phyloP scores from a whole-genome alignment of 2,797 vertebrate species.

The Alauda arvensis region DNA sequence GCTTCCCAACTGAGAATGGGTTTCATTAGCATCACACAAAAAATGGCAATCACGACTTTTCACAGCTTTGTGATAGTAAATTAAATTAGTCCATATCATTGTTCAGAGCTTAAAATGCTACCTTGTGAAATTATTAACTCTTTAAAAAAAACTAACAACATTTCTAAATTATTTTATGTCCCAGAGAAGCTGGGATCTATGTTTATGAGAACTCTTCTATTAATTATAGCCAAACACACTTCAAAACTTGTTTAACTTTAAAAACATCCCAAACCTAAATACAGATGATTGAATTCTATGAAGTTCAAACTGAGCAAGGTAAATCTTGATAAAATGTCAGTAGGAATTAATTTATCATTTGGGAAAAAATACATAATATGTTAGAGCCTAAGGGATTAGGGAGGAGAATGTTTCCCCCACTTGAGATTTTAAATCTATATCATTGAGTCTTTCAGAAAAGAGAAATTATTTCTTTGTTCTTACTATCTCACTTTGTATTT shows the following conservation, averaged over 20 bases:
- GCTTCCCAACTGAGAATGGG: not conserved
- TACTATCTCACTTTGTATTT: not conserved
- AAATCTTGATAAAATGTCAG: not conserved
- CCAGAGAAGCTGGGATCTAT: not conserved
- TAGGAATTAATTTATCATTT: not conserved
- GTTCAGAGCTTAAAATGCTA: not conserved
- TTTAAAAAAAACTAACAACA: not conserved
- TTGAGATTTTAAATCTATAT: not conserved
- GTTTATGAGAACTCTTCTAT: not conserved
- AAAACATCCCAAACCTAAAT: not conserved
- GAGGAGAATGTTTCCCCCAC: not conserved
- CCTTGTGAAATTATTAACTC: not conserved
- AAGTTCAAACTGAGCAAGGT: not conserved
- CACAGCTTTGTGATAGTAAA: not conserved
- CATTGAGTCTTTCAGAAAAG: not conserved
- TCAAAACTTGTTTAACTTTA: not conserved
- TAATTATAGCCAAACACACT: not conserved
- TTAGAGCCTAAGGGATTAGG: not conserved
- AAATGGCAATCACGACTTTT: not conserved
- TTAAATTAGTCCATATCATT: not conserved
- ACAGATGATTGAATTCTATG: not conserved
- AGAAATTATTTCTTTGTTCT: not conserved
- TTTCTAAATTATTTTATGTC: not conserved
- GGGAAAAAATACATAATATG: not conserved
- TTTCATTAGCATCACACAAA: constrained; percentile 2